Evolutionary conservation across 1,140 invertebrate genomes (phyloP), one percentile per base, ranked within the genome.

Genomic region (Hyposmocoma kahamanoa): DNA sequence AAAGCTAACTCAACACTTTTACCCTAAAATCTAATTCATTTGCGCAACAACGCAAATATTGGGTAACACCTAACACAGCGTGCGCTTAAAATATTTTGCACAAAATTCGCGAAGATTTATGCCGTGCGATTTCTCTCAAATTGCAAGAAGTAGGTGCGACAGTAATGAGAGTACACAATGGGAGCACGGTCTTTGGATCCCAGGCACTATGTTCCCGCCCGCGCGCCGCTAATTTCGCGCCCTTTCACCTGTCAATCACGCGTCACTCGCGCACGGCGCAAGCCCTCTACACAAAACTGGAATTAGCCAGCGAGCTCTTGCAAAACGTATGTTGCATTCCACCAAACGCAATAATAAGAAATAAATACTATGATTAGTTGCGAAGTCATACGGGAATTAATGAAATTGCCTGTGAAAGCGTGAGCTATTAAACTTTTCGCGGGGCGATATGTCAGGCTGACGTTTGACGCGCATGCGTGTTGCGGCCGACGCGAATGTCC

Each of bases 191-290:
- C 41, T 43, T 22, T 20, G 11, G 38, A 41, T n/a, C n/a, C n/a
- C n/a, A 41, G 11, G 38, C 38, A 21, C 43, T 54, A 59, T 61
- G 59, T 63, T 57, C 50, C 55, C 53, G 62, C 55, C 52, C 59
- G 53, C 50, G 50, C 42, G 39, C 44, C 52, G 56, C 57, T 60
- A 74, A 82, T 80, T 81, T 81, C 72, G 67, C 72, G 71, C 72
- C 67, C 76, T 84, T 84, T 80, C 70, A 76, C 71, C 72, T 56
- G 80, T 84, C 80, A 82, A 81, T 84, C 80, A 82, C 48, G 53
- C 67, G 74, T 80, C 77, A 58, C 44, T 55, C 52, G 50, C 48
- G 46, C 19, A 28, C 24, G 24, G 6, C 60, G 61, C 58, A 63
- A 60, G 64, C 64, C 64, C 58, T 56, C 57, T 59, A 57, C 67